phyloP scores from a whole-genome alignment of 2,888 invertebrate species.

The Drosophila borealis region DNA sequence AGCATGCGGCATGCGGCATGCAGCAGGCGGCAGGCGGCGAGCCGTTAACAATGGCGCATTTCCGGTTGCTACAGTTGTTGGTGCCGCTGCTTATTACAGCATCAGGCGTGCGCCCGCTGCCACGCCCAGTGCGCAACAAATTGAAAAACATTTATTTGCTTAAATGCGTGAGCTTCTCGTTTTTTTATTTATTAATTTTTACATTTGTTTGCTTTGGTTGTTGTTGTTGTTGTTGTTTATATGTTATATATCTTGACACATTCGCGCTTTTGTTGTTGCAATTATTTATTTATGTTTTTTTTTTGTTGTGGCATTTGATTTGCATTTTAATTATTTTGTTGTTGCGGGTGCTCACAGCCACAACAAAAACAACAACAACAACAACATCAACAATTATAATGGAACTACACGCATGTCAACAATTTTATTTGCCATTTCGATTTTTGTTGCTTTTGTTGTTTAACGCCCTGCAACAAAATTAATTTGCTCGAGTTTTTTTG shows the following conservation, averaged over 20 bases:
- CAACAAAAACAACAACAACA: constrained; percentile 8
- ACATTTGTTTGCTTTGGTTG: constrained; percentile 11
- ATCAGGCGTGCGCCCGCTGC: constrained; percentile 8
- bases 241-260: constrained; percentile 9
- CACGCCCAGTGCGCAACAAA: constrained; percentile 46
- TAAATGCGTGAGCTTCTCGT: constrained; percentile 36
- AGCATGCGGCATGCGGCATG: not conserved
- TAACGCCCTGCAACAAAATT: constrained; percentile 42
- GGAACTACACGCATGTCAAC: constrained; percentile 34
- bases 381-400: constrained; percentile 5
- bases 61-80: constrained; percentile 38
- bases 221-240: not conserved
- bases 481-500: constrained; percentile 42
- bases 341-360: not conserved
- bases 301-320: constrained; percentile 14
- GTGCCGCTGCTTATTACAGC: constrained; percentile 36
- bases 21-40: constrained; percentile 49
- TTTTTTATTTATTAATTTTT: constrained; percentile 5
- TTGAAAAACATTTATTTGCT: constrained; percentile 75
- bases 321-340: constrained; percentile 29
- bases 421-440: constrained; percentile 10
- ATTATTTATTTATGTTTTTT: constrained; percentile 7
- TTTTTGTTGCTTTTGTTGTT: constrained; percentile 15
- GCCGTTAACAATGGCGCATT: constrained; percentile 63
- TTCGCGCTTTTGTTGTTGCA: constrained; percentile 2